Base-by-base conservation (phyloP, 1,140 invertebrate species). In the Drosophila serrata region DNA sequence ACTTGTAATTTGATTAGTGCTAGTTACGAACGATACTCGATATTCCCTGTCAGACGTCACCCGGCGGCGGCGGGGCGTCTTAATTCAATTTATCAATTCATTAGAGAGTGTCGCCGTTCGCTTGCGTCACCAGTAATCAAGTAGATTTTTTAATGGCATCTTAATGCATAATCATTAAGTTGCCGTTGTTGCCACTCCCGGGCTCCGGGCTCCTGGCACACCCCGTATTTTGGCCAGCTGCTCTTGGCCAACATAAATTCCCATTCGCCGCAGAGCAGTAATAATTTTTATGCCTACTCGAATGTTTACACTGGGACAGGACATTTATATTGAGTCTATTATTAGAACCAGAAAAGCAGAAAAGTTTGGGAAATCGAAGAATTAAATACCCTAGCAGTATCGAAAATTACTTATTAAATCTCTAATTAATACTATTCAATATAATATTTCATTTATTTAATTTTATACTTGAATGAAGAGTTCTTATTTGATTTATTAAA, bases 71-170 rank as follows among this genome's bases (percentile, higher is more conserved):
- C 31, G 22, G 17, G 37, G 62, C 58, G 39, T 27, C 49, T 48
- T 84, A 84, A 87, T 87, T 88, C 80, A 77, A 87, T 87, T 84
- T 88, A 87, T 87, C 84, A 87, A 88, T 84, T 88, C 85, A 87
- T 87, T 87, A 87, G 67, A 55, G 75, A 73, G 75, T 79, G 70
- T 74, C 80, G 62, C 45, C 64, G 9, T 35, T 19, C 15, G 45
- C 69, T 82, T 68, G 67, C 75, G 79, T 76, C 79, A 77, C 67
- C 70, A 68, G 84, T 82, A 87, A 84, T 86, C 75, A 81, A 86
- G 77, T 75, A 49, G 76, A 87, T 80, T 87, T 87, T 87, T 88
- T 87, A 87, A 87, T 82, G 84, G 65, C 84, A 88, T 70, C 80
- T 77, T 87, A 88, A 88, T 87, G 80, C 80, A 77, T 77, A 88